Percentiles rank a stretch among this genome's conserved stretches.
Conservation (phyloP, 2,113 vertebrate species). For the Siphamia tubifer region DNA sequence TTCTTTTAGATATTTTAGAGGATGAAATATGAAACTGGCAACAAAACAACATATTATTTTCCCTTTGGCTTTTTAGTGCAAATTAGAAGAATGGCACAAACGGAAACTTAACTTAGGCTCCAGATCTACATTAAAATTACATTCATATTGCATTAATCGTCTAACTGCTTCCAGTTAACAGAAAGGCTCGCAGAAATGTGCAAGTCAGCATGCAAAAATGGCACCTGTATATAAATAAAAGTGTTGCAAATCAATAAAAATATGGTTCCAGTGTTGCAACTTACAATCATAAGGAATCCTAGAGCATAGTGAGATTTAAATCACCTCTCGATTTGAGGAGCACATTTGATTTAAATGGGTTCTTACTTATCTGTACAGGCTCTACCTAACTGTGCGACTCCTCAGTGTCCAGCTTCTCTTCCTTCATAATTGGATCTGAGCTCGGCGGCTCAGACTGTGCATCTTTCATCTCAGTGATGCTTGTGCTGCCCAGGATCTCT, state of each 20-base stretch:
- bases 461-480: slow-evolving; percentile 12
- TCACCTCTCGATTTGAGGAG: too few species aligned
- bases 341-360: too few species aligned
- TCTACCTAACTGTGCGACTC: slow-evolving; percentile 3
- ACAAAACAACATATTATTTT: not conserved
- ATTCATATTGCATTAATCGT: slow-evolving; percentile 23
- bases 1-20: not conserved
- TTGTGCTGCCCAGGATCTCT: not conserved
- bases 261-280: slow-evolving; percentile 24
- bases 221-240: slow-evolving; percentile 14
- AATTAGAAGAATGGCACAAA: slow-evolving; percentile 18
- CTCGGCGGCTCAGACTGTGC: not conserved
- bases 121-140: slow-evolving; percentile 21
- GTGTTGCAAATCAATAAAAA: not conserved
- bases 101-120: slow-evolving; percentile 4
- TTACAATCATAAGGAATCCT: slow-evolving; percentile 10
- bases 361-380: too few species aligned
- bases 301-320: slow-evolving; percentile 3
- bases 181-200: slow-evolving; percentile 32
- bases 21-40: not conserved
- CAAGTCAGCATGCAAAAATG: slow-evolving; percentile 53
- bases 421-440: not conserved
- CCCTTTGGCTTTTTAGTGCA: slow-evolving; percentile 51
- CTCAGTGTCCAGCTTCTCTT: not conserved
- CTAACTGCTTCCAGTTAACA: not conserved